Evolutionary conservation across 2,888 invertebrate genomes (phyloP).

Genomic region (Odontomyia ornata): DNA sequence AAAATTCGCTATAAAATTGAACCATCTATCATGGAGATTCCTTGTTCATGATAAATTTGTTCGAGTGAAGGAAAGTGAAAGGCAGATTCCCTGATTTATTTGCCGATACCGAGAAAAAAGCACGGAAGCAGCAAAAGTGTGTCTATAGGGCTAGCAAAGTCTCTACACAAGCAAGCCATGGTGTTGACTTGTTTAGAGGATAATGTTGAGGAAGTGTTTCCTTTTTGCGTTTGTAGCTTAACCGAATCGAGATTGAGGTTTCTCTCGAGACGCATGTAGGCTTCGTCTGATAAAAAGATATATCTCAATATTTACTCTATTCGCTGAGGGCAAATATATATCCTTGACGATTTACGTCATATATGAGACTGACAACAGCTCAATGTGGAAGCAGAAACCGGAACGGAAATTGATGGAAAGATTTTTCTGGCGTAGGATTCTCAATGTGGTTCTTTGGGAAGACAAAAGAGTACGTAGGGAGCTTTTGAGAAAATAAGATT

Average conservation of each 20-base stretch:
- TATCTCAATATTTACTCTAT: slow-evolving; percentile 11
- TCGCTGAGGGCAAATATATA: background rate
- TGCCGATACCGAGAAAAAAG: slow-evolving; percentile 15
- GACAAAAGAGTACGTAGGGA: slow-evolving; percentile 40
- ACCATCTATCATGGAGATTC: slow-evolving; percentile 26
- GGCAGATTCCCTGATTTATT: slow-evolving; percentile 32
- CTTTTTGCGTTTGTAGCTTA: background rate
- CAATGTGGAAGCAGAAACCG: background rate
- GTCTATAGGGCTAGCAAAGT: background rate
- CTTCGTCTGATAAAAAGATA: background rate
- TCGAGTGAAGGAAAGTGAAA: slow-evolving; percentile 6
- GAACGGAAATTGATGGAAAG: background rate
- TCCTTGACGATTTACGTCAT: slow-evolving; percentile 1
- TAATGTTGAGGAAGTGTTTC: slow-evolving; percentile 3
- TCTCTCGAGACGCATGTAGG: background rate
- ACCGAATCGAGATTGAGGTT: background rate
- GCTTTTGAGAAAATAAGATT: no score
- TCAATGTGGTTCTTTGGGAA: background rate
- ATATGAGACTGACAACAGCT: background rate
- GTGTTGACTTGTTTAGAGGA: background rate
- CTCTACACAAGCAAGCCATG: background rate
- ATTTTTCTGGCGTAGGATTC: background rate
- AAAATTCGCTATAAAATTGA: slow-evolving; percentile 15
- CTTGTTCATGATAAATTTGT: slow-evolving; percentile 11
- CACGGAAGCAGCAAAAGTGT: background rate